Evolutionary conservation across 2,797 vertebrate genomes (phyloP), one percentile per base, ranked within the genome.

Genomic region (Spea hammondii): DNA sequence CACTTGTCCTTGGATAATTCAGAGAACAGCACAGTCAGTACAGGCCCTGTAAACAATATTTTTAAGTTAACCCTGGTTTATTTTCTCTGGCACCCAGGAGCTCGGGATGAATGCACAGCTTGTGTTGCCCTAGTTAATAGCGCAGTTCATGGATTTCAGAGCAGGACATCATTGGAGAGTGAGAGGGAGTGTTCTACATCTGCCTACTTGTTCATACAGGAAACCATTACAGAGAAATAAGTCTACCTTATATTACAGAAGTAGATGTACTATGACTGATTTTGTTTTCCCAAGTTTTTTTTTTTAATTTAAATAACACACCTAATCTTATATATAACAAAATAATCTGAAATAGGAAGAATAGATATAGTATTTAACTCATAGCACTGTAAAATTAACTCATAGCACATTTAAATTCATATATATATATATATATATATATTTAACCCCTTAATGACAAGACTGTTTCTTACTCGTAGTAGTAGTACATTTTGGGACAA

Each of bases 91-190:
- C 79, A 73, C 44, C 69, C 70, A 9, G 17, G 72, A 13, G 74
- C 48, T 69, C 49, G 70, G 70, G 8, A 81, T 82, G 79, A 82
- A 82, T 82, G 79, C 75, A 72, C 53, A 74, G 79, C 74, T 77
- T 82, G 79, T 82, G 75, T 65, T 77, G 70, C 70, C 55, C 65
- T 51, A 65, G 53, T 82, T 77, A 82, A 82, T 82, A 73, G 74
- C 14, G 60, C 66, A 60, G 64, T 82, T 82, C 70, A 82, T 77
- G 74, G 48, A 68, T 74, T 64, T 59, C 65, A 49, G 65, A 77
- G 79, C 64, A 64, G 55, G 54, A 82, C 74, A 82, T 82, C 75
- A 82, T 82, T 82, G 79, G 79, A 53, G 79, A 82, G 79, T n/a
- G 49, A 70, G 79, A 73, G 70, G 79, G 79, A 57, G 79, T 69